phyloP scores from a whole-genome alignment of 2,888 invertebrate genomes.

The Cosmopolites sordidus region DNA sequence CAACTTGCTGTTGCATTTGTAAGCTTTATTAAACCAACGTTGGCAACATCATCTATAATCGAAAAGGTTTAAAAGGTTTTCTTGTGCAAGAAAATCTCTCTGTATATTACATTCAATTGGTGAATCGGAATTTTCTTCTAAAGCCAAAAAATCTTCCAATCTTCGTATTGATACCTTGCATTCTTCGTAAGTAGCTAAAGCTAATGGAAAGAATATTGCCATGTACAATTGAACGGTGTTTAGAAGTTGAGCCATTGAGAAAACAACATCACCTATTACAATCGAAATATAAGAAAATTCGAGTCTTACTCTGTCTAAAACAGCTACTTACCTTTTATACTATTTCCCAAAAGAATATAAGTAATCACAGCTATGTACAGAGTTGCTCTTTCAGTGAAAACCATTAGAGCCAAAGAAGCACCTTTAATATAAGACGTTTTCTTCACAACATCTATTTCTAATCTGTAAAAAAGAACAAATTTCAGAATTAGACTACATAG shows the following conservation, averaged over 20 bases:
- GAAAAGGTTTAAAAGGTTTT: no score
- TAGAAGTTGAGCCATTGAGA: conserved; percentile 73
- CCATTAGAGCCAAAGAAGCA: conserved; percentile 60
- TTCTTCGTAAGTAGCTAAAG: conserved; percentile 36
- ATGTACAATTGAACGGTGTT: conserved; percentile 58
- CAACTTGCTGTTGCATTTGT: conserved; percentile 36
- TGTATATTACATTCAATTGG: conserved; percentile 4
- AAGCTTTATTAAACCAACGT: conserved; percentile 35
- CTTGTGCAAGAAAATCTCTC: neutral
- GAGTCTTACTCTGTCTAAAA: neutral
- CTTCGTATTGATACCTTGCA: conserved; percentile 37
- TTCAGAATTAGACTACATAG: neutral
- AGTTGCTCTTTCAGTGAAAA: conserved; percentile 82
- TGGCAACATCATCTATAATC: conserved; percentile 32
- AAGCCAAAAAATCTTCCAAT: conserved; percentile 36
- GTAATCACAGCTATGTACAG: conserved; percentile 76
- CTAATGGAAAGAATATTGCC: conserved; percentile 37
- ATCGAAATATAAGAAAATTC: neutral
- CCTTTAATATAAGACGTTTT: conserved; percentile 64
- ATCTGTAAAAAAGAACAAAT: conserved; percentile 22
- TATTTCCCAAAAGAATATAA: conserved; percentile 64
- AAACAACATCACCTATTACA: conserved; percentile 63
- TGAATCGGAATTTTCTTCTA: conserved; percentile 32
- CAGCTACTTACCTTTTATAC: conserved; percentile 19
- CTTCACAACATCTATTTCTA: conserved; percentile 64